Conservation (phyloP, 2,888 invertebrate genomes). For the Eupithecia abbreviata region DNA sequence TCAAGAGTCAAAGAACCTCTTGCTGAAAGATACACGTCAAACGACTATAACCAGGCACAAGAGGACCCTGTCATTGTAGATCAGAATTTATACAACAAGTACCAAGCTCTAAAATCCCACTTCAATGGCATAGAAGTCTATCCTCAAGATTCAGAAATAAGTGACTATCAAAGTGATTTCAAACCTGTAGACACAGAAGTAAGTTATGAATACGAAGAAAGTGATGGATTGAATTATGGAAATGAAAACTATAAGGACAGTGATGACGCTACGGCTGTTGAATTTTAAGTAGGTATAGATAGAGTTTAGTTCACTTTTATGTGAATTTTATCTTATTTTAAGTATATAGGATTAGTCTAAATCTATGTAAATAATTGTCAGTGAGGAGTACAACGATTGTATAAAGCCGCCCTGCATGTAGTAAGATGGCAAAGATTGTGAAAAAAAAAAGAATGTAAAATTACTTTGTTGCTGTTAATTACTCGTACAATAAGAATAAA, state of each 20-base stretch:
- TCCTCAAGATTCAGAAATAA: constrained; percentile 53
- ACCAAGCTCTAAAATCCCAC: constrained; percentile 56
- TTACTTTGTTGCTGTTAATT: too few species aligned
- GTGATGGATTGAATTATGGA: constrained; percentile 49
- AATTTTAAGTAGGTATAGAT: constrained; percentile 51
- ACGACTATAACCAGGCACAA: constrained; percentile 27
- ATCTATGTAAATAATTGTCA: background rate
- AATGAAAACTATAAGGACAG: constrained; percentile 66
- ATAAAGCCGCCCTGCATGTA: too few species aligned
- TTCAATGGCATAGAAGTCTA: constrained; percentile 56
- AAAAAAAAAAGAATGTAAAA: too few species aligned
- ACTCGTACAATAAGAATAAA: too few species aligned
- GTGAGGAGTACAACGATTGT: background rate
- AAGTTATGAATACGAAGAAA: constrained; percentile 62
- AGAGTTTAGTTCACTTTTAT: background rate
- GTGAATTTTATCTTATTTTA: background rate
- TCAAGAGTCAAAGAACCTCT: constrained; percentile 10
- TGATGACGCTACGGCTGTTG: constrained; percentile 64
- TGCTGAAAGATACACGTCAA: constrained; percentile 16
- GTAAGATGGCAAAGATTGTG: too few species aligned
- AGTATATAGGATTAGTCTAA: too few species aligned
- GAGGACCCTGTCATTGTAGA: constrained; percentile 43
- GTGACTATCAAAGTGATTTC: constrained; percentile 47
- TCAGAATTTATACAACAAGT: constrained; percentile 55
- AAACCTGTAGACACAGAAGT: constrained; percentile 55